Evolutionary conservation across 1,140 invertebrate genomes (phyloP), one percentile per base, ranked within the genome.

Genomic region (Gryllus bimaculatus): DNA sequence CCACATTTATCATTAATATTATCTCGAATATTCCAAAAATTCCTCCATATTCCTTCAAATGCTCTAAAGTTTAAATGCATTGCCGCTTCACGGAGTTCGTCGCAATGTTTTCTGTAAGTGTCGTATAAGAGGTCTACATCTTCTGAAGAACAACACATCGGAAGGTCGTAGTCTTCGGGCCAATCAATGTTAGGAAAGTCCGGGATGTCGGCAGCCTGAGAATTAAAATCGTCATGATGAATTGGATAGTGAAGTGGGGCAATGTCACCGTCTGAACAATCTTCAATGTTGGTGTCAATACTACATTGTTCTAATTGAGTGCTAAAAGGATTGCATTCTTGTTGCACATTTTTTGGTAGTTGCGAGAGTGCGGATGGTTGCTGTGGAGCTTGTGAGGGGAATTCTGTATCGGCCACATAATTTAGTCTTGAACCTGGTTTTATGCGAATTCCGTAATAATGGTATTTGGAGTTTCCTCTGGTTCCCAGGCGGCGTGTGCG

Each of bases 61-160:
- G 10, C 18, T 18, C 54, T 10, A 7, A 66, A 13, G 18, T 66
- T 18, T 66, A 66, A 18, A 66, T 66, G 18, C 18, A 66, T 66
- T 13, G 54, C 54, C 10, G 54, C 54, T 18, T 66, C 54, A 66
- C 54, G 54, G 10, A 66, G 18, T 66, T 66, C 89, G 85, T 96
- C 95, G 84, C 96, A 97, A 88, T 98, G 96, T 85, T 97, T 93
- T 81, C 94, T 91, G 85, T 96, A 96, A 80, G 96, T 90, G 78
- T 90, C 92, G 81, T 93, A 91, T 85, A 93, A 94, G 47, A 91
- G 93, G 82, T 93, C 91, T 47, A 95, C 89, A 86, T 95, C 93
- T 79, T 94, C 93, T n/a, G 91, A 84, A 5, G 91, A 92, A 81
- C 94, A 91, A 82, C 94, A 93, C 21, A 92, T 92, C 1, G 93